Base-by-base conservation (phyloP, 2,888 invertebrate species). In the Oithona nana region DNA sequence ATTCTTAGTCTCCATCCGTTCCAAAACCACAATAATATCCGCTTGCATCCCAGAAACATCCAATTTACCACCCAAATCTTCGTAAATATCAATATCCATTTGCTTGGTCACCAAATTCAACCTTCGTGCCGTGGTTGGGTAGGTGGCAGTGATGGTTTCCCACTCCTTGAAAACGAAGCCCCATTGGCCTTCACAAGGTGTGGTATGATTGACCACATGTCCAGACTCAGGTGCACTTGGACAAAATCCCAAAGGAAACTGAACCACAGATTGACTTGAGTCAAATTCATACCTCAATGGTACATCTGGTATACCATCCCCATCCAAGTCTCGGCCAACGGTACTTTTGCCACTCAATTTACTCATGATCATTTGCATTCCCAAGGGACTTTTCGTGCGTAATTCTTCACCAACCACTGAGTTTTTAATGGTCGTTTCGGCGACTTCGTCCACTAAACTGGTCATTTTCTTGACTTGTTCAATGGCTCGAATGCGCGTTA, bases 171-270 rank as follows among this genome's bases (percentile, higher is more conserved):
- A 49, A 1, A 55, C 56, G 26, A 62, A 49, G 22, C 54, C 52
- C 29, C 28, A 62, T 20, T 16, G 20, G 20, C 62, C 62, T 3
- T 6, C 28, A 48, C 62, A 62, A 11, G 39, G 39, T 6, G 20
- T 56, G 6, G 49, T 62, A n/a, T 26, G 26, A 26, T 59, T 20
- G 6, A 11, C 8, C 39, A 39, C 39, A 39, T 11, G 16, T 1
- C 54, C 54, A 20, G 6, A 4, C 11, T 24, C 26, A 24, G 59
- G 52, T 11, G 3, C 28, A n/a, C 56, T 31, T 29, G 62, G 62
- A 56, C 62, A 62, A 28, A 62, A 62, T 22, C 54, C 54, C 6
- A 62, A 48, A 20, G 62, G 62, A 56, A 62, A 62, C 26, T 62
- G 54, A 22, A 62, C 62, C 26, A 54, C 48, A 4, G 62, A 54